Evolutionary conservation across 2,797 vertebrate species (phyloP), one percentile per base, ranked within the genome.

Genomic region (Pogoniulus pusillus): DNA sequence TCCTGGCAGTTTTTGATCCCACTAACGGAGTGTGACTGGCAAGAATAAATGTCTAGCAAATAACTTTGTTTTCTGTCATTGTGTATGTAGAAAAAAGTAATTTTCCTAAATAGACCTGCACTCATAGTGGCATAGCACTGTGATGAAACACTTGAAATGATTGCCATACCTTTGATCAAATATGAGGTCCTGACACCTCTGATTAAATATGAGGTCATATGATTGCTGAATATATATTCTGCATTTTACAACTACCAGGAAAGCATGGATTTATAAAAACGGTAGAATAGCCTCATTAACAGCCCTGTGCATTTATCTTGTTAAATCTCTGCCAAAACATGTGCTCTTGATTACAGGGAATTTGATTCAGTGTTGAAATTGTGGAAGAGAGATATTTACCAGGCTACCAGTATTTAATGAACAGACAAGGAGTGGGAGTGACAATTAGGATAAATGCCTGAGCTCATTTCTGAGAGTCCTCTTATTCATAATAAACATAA

Each of bases 281-380:
- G 91, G 90, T 41, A 70, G 47, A 87, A 58, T 63, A 80, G 70
- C 68, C 53, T 91, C 20, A 43, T 4, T 78, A 78, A 63, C 47
- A 83, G 32, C 73, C 57, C 53, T 55, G 37, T 85, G 55, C 53
- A 39, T 85, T 92, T 91, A 68, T 92, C 45, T 77, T 89, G 45
- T 89, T 92, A 89, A 85, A 64, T 83, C 54, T 74, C 59, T 92
- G 90, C 76, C 77, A 93, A 92, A 93, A 86, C 54, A 41, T 20
- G 51, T 90, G 70, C 35, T 87, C 15, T 90, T 94, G 77, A 86
- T 90, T 85, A 88, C 63, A 79, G 85, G 57, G 63, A 72, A 63
- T 78, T 84, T 59, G 53, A 82, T 87, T 94, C 72, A 66, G 1
- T 83, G 66, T 74, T 91, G 87, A 83, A 91, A 76, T 54, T 63